A percentile compares a stretch with the other conserved stretches of the same genome.
phyloP scores from a whole-genome alignment of 1,140 invertebrate species.

The Drosophila nigromelanica region DNA sequence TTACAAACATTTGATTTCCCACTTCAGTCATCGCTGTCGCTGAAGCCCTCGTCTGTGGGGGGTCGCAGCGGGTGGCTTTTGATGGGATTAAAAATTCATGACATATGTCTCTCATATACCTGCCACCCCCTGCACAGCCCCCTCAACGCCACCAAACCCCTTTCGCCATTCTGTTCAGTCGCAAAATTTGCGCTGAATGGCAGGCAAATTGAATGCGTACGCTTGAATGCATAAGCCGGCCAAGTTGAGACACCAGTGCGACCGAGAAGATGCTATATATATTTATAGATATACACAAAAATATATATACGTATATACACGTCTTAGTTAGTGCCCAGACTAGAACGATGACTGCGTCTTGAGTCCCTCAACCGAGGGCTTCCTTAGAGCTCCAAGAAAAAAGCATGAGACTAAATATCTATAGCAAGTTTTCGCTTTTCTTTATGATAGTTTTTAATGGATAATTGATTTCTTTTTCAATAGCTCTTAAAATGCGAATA shows the following conservation, averaged over 20 bases:
- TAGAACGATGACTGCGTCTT: conserved; percentile 19
- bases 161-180: not conserved
- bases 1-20: conserved; percentile 83
- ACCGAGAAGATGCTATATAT: not conserved
- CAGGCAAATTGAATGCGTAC: conserved; percentile 66
- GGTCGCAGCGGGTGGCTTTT: not conserved
- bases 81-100: conserved; percentile 68
- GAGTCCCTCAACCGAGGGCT: conserved; percentile 19
- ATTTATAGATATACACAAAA: not conserved
- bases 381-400: not conserved
- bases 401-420: not conserved
- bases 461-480: too few species aligned
- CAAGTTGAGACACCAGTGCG: conserved; percentile 27
- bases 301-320: not conserved
- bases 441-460: too few species aligned
- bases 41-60: conserved; percentile 6
- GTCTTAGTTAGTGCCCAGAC: conserved; percentile 25
- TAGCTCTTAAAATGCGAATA: too few species aligned
- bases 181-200: conserved; percentile 50
- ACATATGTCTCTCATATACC: conserved; percentile 34
- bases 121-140: not conserved
- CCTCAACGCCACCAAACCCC: too few species aligned
- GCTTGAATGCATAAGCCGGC: conserved; percentile 71
- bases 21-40: conserved; percentile 67
- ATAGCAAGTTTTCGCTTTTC: not conserved